Evolutionary conservation across 2,797 vertebrate genomes (phyloP), one percentile per base, ranked within the genome.

Genomic region (Oreortyx pictus): DNA sequence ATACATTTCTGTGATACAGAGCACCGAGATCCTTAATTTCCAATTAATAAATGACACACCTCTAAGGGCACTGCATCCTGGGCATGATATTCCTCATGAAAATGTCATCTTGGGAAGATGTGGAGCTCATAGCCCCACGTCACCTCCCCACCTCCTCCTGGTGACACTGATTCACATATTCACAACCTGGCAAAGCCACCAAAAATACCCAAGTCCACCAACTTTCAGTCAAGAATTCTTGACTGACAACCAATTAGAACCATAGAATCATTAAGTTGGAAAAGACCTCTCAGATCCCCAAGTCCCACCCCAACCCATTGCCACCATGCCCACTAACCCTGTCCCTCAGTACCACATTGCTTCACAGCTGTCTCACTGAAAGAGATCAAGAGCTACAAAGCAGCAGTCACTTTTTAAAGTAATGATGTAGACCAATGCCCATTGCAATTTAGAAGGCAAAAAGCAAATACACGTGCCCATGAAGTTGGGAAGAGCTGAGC

Each of bases 101-200:
- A 74, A 84, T 15, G 5, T 33, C 19, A 60, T 56, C 37, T 19
- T 76, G 41, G 52, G 60, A 37, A 52, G 11, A 61, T 10, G 39
- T 9, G 15, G 5, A 75, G 56, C 75, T 89, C 71, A 84, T 33
- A 56, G 75, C 11, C 68, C 27, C 27, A 2, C 66, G 35, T 61
- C 70, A 2, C 0, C 49, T 57, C 41, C 43, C 33, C 31, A 78
- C 46, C 50, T 37, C 10, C 46, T 70, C 41, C 35, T 62, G 59
- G 19, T 67, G 57, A 12, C 12, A 14, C 62, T 3, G 12, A 35
- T 65, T 70, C 4, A 0, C 8, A 4, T 7, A 29, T 49, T 86
- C 57, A 33, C 46, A 77, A 14, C 22, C 19, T 11, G 37, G 25
- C 7, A 54, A 65, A 89, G 46, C 33, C 82, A 75, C 41, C 29